Evolutionary conservation across 2,888 invertebrate species (phyloP).

Genomic region (Acanthoscelides obtectus): DNA sequence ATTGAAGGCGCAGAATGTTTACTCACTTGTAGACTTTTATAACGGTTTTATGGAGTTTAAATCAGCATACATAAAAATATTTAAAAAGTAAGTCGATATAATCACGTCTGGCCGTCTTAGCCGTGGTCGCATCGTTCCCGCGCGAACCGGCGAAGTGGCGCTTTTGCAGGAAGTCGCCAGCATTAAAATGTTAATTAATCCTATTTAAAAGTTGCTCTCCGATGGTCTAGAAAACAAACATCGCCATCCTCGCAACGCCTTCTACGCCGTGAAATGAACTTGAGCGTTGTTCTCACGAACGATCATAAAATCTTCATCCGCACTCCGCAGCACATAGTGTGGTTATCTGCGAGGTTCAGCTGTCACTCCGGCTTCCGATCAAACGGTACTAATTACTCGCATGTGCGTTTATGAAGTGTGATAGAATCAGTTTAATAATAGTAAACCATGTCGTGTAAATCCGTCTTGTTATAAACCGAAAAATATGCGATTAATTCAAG

Average conservation of each 20-base stretch:
- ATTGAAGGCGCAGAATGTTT: too few species aligned
- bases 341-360: background rate
- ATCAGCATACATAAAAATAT: too few species aligned
- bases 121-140: background rate
- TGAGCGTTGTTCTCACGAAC: background rate
- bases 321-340: background rate
- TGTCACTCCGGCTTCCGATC: background rate
- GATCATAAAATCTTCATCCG: background rate
- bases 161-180: background rate
- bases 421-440: too few species aligned
- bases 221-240: background rate
- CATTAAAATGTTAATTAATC: background rate
- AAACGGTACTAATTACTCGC: background rate
- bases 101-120: background rate
- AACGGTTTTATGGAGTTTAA: too few species aligned
- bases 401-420: too few species aligned
- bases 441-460: too few species aligned
- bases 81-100: background rate
- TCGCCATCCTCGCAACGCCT: background rate
- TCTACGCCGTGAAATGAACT: background rate
- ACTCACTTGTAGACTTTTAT: too few species aligned
- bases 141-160: background rate
- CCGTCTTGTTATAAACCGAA: too few species aligned
- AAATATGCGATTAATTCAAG: too few species aligned
- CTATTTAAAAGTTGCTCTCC: background rate